phyloP scores from a whole-genome alignment of 2,888 invertebrate genomes.

The Hydriomena furcata region DNA sequence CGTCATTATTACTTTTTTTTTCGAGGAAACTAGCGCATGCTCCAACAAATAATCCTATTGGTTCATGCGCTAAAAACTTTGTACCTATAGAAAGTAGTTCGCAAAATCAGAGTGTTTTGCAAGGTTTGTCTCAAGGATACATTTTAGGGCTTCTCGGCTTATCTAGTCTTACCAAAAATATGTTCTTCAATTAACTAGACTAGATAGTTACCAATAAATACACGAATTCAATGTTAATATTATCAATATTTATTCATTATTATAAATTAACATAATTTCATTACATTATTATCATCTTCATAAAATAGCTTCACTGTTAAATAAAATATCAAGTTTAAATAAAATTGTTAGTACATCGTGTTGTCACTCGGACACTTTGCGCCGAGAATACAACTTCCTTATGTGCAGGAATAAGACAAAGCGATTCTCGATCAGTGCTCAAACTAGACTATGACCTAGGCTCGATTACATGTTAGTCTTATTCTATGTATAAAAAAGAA shows the following conservation, averaged over 20 bases:
- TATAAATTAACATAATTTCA: constrained; percentile 69
- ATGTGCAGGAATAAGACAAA: constrained; percentile 71
- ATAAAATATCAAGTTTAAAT: constrained; percentile 58
- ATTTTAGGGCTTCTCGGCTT: background rate
- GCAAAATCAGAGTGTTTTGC: background rate
- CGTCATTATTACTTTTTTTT: background rate
- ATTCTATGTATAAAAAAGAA: constrained; percentile 71
- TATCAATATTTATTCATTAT: constrained; percentile 67
- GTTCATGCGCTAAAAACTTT: too few species aligned
- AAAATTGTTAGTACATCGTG: constrained; percentile 39
- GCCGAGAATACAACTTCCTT: constrained; percentile 70
- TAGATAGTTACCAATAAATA: constrained; percentile 31
- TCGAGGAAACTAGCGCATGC: too few species aligned
- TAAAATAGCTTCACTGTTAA: constrained; percentile 65
- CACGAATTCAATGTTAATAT: constrained; percentile 58
- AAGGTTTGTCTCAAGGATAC: background rate
- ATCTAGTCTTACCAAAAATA: too few species aligned
- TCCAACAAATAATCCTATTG: too few species aligned
- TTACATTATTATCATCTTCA: constrained; percentile 59
- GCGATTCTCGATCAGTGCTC: constrained; percentile 58
- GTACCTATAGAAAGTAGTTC: too few species aligned
- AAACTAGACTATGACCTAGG: constrained; percentile 52
- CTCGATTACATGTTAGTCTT: constrained; percentile 65
- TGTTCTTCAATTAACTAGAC: too few species aligned
- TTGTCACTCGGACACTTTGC: constrained; percentile 37